phyloP scores from a whole-genome alignment of 92 coral and sea anemone genomes.

The Palythoa caribaeorum region DNA sequence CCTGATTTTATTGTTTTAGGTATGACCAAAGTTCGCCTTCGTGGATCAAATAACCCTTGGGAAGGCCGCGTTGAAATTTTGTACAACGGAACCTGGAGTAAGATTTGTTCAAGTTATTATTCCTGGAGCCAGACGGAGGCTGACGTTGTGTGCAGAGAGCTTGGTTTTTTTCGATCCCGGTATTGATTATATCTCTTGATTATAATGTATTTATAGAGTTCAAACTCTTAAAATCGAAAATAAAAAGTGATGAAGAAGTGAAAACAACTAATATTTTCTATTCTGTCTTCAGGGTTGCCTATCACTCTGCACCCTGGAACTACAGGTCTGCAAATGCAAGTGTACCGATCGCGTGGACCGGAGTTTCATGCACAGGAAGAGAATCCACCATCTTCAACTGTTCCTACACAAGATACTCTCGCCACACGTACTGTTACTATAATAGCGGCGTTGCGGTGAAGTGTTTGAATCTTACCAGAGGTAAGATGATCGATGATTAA shows the following conservation, averaged over 20 bases:
- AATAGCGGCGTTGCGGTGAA: neutral
- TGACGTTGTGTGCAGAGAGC: slow-evolving; percentile 33
- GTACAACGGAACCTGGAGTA: slow-evolving; percentile 42
- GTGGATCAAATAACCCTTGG: slow-evolving; percentile 15
- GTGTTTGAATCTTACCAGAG: neutral
- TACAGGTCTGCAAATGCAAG: neutral
- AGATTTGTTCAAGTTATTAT: neutral
- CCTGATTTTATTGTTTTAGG: neutral
- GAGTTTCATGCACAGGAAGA: neutral
- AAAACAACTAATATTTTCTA: neutral
- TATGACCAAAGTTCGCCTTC: slow-evolving; percentile 5
- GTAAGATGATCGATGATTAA: neutral
- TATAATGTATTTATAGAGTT: too few species aligned
- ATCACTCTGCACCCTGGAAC: too few species aligned
- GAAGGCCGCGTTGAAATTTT: slow-evolving; percentile 29
- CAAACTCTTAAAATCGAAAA: too few species aligned
- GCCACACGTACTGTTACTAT: neutral
- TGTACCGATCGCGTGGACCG: neutral
- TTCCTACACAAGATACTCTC: neutral
- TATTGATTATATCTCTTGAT: neutral
- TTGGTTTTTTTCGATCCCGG: slow-evolving; percentile 24
- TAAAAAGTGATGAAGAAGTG: neutral
- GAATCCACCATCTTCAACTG: neutral
- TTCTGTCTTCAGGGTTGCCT: neutral
- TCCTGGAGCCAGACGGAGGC: neutral